Percentiles rank a stretch among this genome's conserved stretches.
phyloP scores from a whole-genome alignment of 2,888 invertebrate species.

The Andrena haemorrhoa region DNA sequence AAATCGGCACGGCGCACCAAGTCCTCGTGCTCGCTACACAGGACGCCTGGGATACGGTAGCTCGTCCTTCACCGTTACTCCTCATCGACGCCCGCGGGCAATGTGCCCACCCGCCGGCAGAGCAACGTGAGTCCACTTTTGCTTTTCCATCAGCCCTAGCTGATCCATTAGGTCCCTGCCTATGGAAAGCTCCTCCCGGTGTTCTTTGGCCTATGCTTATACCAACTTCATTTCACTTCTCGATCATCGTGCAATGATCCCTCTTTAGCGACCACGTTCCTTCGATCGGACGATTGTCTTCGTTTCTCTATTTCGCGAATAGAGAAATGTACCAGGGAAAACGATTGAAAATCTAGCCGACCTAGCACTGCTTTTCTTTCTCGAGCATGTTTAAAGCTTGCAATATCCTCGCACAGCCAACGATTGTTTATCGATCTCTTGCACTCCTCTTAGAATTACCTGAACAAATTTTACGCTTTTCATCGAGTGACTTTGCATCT shows the following conservation, averaged over 20 bases:
- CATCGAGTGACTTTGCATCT: background rate
- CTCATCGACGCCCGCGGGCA: conserved; percentile 84
- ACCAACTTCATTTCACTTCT: too few relatives aligned
- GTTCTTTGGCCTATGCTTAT: background rate
- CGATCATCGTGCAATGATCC: too few relatives aligned
- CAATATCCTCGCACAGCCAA: background rate
- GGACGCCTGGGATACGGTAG: conserved; percentile 80
- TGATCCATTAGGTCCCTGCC: background rate
- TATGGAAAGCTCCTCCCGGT: background rate
- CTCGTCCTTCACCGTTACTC: conserved; percentile 81
- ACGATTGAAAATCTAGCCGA: too few relatives aligned
- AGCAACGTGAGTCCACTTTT: conserved; percentile 82
- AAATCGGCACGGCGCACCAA: conserved; percentile 75
- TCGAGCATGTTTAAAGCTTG: background rate
- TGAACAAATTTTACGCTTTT: background rate
- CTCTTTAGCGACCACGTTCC: too few relatives aligned
- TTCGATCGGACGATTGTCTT: too few relatives aligned
- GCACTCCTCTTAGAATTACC: background rate
- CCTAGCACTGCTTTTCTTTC: background rate
- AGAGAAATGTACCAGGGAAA: too few relatives aligned
- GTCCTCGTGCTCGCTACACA: conserved; percentile 74
- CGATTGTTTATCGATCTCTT: background rate
- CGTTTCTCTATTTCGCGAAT: too few relatives aligned
- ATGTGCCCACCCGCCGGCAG: conserved; percentile 85
- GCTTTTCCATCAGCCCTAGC: conserved; percentile 8